These are phyloP conservation scores for Aptenodytes forsteri DNA, from an alignment of 2,113 vertebrate genomes.

Conservation along the genomic window DNA sequence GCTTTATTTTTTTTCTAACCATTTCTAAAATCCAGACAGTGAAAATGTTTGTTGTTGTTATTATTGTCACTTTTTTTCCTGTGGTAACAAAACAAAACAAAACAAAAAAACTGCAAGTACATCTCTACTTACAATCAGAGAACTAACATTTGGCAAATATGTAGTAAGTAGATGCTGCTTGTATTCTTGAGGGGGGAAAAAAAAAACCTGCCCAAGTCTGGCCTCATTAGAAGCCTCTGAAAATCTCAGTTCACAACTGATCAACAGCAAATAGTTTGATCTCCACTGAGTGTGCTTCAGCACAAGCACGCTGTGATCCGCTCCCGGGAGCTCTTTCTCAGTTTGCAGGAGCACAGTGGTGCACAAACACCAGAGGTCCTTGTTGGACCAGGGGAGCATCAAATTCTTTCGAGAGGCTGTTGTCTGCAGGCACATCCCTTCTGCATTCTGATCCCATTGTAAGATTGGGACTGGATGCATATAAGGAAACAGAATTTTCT, in stretches of 20 bases:
- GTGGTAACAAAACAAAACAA: neutral
- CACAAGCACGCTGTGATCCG: neutral
- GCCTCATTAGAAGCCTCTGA: neutral
- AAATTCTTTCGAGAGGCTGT: neutral
- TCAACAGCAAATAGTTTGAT: neutral
- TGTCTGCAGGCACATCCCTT: neutral
- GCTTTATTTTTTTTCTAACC: neutral
- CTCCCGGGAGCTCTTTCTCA: neutral
- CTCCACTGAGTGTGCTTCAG: neutral
- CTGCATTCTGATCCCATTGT: neutral
- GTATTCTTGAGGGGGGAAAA: neutral
- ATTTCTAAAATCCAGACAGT: neutral
- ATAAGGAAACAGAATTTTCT: neutral
- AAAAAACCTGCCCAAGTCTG: neutral
- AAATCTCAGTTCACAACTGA: neutral
- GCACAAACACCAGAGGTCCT: neutral
- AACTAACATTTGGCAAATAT: neutral
- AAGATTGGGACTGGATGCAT: neutral
- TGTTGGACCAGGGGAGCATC: neutral
- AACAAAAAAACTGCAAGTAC: neutral
- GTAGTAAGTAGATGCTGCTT: neutral
- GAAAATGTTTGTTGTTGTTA: neutral
- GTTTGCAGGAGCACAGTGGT: neutral
- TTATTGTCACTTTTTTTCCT: neutral
- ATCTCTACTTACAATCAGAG: neutral